Evolutionary conservation across 1,140 invertebrate genomes (phyloP).

Genomic region (Leptopilina clavipes): DNA sequence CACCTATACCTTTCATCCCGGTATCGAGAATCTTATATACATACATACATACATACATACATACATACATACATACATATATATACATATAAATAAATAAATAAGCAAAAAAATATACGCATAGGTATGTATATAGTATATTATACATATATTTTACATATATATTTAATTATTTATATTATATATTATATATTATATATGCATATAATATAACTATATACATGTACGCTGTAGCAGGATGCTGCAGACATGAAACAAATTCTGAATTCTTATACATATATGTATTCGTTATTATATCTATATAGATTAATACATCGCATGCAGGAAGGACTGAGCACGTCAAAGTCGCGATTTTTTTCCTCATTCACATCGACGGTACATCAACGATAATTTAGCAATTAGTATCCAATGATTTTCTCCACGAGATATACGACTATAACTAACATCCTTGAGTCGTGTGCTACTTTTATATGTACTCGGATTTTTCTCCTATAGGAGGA

Average conservation of each 20-base stretch:
- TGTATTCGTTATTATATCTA: neutral
- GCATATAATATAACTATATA: too few relatives aligned
- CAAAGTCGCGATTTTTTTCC: conserved; percentile 45
- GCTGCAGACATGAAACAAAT: conserved; percentile 39
- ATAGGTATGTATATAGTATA: too few relatives aligned
- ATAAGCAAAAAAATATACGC: too few relatives aligned
- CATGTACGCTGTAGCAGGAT: conserved; percentile 29
- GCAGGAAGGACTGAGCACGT: conserved; percentile 65
- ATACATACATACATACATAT: too few relatives aligned
- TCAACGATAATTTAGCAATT: conserved; percentile 72
- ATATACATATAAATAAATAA: too few relatives aligned
- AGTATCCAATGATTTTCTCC: conserved; percentile 43
- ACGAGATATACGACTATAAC: neutral
- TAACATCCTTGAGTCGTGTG: conserved; percentile 9
- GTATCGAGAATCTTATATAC: conserved; percentile 64
- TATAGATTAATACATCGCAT: conserved; percentile 56
- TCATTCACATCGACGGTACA: conserved; percentile 58
- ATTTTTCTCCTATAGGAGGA: neutral
- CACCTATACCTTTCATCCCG: conserved; percentile 71
- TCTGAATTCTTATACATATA: conserved; percentile 41
- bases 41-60: too few relatives aligned
- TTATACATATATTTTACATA: too few relatives aligned
- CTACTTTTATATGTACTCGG: too few relatives aligned
- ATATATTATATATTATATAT: too few relatives aligned
- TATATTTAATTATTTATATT: too few relatives aligned